phyloP scores from a whole-genome alignment of 2,113 vertebrate species.

The Bucco capensis region DNA sequence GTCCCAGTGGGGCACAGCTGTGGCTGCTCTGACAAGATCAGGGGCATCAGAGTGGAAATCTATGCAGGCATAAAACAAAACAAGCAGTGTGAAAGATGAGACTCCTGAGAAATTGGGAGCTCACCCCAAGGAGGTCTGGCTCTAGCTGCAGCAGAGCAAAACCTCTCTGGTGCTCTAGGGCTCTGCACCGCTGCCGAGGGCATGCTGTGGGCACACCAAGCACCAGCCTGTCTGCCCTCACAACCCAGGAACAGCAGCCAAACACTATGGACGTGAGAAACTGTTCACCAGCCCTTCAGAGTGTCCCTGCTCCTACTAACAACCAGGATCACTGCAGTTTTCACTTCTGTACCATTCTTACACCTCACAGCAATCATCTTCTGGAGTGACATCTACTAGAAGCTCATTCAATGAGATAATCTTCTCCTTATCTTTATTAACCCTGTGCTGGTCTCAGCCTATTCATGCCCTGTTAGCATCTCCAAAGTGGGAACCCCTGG shows the following conservation, averaged over 20 bases:
- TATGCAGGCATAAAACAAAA: neutral
- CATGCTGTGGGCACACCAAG: fast-evolving
- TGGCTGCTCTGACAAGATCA: neutral
- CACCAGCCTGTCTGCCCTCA: neutral
- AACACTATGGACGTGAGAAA: fast-evolving
- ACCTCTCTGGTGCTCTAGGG: neutral
- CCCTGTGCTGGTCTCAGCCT: neutral
- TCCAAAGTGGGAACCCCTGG: neutral
- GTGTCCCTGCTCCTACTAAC: neutral
- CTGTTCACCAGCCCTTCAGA: neutral
- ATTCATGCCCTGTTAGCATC: neutral
- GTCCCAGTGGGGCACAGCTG: neutral
- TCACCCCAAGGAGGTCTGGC: no score
- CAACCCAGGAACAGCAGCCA: neutral
- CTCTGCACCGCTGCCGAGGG: no score
- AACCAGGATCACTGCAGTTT: neutral
- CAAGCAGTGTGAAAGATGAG: neutral
- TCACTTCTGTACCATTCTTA: neutral
- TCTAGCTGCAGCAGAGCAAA: fast-evolving
- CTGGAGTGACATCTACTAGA: neutral
- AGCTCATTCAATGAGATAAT: neutral
- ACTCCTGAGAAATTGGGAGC: neutral
- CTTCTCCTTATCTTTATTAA: neutral
- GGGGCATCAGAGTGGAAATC: neutral
- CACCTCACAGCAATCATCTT: neutral